Percentiles rank a stretch among this genome's conserved stretches.
Conservation (phyloP, 2,113 vertebrate genomes). For the Monopterus albus region DNA sequence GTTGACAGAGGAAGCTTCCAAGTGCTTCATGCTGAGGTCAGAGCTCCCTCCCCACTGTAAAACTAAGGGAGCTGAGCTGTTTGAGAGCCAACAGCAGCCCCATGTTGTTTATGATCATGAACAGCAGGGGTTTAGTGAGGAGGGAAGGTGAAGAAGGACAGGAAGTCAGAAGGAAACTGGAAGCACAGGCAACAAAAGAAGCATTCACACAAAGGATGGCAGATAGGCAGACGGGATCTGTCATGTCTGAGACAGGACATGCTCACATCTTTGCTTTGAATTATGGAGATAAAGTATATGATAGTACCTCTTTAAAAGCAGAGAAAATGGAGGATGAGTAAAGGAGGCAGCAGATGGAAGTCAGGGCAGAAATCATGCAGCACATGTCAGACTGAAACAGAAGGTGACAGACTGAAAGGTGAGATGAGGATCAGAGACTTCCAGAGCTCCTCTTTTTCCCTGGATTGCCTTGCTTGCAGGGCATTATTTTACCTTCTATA, state of each 20-base stretch:
- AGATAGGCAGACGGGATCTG: conserved; percentile 17
- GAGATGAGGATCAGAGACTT: conserved; percentile 37
- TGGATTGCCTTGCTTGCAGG: not conserved
- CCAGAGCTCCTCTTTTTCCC: not conserved
- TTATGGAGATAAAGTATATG: conserved; percentile 43
- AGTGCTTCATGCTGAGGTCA: conserved; percentile 50
- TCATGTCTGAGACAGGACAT: conserved; percentile 9
- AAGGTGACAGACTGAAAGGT: conserved; percentile 33
- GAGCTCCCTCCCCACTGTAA: conserved; percentile 29
- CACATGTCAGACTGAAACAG: conserved; percentile 9
- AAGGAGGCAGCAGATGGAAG: conserved; percentile 21
- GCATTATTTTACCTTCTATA: not conserved
- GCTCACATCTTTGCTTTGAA: conserved; percentile 35
- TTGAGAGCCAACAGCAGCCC: conserved; percentile 41
- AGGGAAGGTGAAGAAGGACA: conserved; percentile 43
- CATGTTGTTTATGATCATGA: conserved; percentile 67
- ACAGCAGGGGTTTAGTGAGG: conserved; percentile 43
- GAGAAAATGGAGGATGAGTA: conserved; percentile 12
- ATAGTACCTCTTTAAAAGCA: conserved; percentile 29
- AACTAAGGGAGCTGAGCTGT: conserved; percentile 25
- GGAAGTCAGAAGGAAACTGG: conserved; percentile 45
- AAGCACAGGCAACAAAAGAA: conserved; percentile 28
- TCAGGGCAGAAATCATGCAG: conserved; percentile 32
- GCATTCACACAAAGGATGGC: conserved; percentile 32
- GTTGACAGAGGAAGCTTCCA: conserved; percentile 23